A percentile compares a stretch with the other conserved stretches of the same genome.
These are phyloP conservation scores for Pentalonia nigronervosa DNA, from an alignment of 1,140 invertebrate genomes.

Conservation along the genomic window DNA sequence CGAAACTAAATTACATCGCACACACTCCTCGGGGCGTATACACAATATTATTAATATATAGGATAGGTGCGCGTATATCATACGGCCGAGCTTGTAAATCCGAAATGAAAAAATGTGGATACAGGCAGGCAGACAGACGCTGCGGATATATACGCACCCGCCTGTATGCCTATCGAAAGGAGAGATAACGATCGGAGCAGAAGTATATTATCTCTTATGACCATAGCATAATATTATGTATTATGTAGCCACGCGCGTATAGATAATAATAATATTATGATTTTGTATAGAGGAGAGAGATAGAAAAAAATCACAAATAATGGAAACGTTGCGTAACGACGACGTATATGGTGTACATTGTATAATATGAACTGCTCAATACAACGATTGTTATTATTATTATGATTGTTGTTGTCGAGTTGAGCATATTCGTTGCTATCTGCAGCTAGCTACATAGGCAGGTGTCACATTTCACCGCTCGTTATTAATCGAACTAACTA, in stretches of 20 bases:
- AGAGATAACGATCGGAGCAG: slow-evolving; percentile 34
- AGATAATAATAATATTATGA: slow-evolving; percentile 22
- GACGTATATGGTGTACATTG: neutral
- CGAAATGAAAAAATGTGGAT: neutral
- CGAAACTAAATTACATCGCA: slow-evolving; percentile 6
- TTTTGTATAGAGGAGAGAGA: neutral
- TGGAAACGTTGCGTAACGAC: neutral
- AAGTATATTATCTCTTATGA: slow-evolving; percentile 15
- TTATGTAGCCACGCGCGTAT: neutral
- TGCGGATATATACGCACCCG: neutral
- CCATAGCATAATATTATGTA: neutral
- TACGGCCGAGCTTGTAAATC: neutral
- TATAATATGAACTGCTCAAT: neutral
- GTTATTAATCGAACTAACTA: neutral
- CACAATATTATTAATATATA: neutral
- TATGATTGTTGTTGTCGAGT: neutral
- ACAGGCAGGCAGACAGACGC: neutral
- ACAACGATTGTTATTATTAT: neutral
- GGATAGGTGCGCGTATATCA: neutral
- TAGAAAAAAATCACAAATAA: neutral
- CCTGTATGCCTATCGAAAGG: neutral
- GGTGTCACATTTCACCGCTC: neutral
- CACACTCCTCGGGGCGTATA: slow-evolving; percentile 8
- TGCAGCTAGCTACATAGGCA: neutral
- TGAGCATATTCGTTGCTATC: neutral